Percentiles rank a stretch among this genome's conserved stretches.
Conservation (phyloP, 2,888 invertebrate genomes). For the Cancer borealis region DNA sequence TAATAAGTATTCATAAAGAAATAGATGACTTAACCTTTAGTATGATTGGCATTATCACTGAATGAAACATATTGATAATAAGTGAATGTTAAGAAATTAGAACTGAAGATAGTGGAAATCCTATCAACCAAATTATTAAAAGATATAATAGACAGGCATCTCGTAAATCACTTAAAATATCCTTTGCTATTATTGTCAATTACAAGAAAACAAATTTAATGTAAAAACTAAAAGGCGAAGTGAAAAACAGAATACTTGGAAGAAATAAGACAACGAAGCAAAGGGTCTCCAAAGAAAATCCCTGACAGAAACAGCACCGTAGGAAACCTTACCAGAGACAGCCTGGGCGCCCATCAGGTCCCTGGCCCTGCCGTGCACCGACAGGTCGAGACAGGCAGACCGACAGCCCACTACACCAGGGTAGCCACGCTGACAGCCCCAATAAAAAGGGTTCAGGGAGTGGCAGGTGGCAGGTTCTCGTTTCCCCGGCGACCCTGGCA, state of each 20-base stretch:
- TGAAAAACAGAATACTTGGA: neutral
- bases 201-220: neutral
- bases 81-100: no score
- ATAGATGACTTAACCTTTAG: neutral
- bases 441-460: constrained; percentile 34
- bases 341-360: constrained; percentile 13
- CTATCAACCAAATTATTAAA: no score
- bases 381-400: constrained; percentile 26
- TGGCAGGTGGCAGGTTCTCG: constrained; percentile 34
- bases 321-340: constrained; percentile 16
- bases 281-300: neutral
- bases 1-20: neutral
- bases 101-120: no score
- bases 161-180: no score
- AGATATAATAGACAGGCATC: no score
- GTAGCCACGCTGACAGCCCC: constrained; percentile 37
- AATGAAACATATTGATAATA: no score
- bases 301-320: constrained; percentile 24
- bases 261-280: neutral
- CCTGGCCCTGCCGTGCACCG: constrained; percentile 21
- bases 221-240: neutral
- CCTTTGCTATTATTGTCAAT: neutral
- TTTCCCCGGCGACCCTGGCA: neutral
- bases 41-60: neutral
- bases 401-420: constrained; percentile 37